Conservation (phyloP, 1,140 invertebrate species). For the Brachionus asplanchnoidis region DNA sequence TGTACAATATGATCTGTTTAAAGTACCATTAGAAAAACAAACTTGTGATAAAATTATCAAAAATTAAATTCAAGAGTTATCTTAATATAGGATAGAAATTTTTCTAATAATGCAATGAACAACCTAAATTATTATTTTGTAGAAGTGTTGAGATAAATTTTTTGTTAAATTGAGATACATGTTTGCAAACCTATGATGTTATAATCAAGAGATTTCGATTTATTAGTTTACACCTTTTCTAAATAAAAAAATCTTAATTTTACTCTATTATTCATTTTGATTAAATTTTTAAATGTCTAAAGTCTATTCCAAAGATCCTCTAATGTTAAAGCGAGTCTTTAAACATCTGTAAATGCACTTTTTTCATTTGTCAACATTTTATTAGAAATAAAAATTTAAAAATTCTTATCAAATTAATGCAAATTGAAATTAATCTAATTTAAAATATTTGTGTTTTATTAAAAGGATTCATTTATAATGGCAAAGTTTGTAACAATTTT, state of each 20-base stretch:
- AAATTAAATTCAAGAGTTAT: background rate
- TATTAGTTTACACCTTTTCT: background rate
- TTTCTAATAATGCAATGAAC: background rate
- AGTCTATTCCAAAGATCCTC: background rate
- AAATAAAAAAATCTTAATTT: background rate
- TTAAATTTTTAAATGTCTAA: background rate
- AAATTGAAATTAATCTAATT: too few species aligned
- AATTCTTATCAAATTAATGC: background rate
- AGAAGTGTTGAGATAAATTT: background rate
- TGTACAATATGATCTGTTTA: conserved; percentile 12
- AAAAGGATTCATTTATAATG: too few species aligned
- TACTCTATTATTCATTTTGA: background rate
- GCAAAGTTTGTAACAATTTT: too few species aligned
- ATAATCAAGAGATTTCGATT: background rate
- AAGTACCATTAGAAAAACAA: background rate
- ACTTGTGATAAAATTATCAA: background rate
- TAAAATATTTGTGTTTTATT: too few species aligned
- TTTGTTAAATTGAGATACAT: background rate
- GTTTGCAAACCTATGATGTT: background rate
- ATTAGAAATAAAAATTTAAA: too few species aligned
- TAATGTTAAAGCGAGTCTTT: background rate
- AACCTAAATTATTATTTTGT: background rate
- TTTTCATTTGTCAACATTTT: too few species aligned
- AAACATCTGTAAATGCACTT: too few species aligned
- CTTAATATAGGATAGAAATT: background rate